Evolutionary conservation across 2,888 invertebrate genomes (phyloP).

Genomic region (Coecobrya sp.): DNA sequence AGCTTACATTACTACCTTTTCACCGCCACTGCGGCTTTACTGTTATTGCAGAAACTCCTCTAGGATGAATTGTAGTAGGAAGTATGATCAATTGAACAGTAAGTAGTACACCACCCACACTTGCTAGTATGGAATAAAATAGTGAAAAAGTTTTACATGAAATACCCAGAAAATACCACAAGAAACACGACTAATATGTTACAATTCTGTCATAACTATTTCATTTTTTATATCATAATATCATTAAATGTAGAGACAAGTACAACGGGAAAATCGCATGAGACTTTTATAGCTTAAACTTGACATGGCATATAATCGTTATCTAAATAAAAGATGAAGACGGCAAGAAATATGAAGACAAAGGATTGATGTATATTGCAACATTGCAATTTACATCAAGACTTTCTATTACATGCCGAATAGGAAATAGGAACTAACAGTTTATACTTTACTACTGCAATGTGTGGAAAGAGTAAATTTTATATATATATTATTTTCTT

Average conservation of each 20-base stretch:
- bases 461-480: not conserved
- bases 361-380: not conserved
- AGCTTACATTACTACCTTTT: no score
- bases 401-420: not conserved
- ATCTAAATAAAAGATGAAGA: not conserved
- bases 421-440: not conserved
- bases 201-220: not conserved
- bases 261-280: conserved; percentile 21
- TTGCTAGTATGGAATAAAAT: no score
- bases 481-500: no score
- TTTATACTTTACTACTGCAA: not conserved
- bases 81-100: no score
- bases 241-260: not conserved
- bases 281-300: not conserved
- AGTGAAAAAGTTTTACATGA: no score
- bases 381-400: not conserved
- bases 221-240: conserved; percentile 18
- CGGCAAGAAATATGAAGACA: not conserved
- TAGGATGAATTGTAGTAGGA: no score
- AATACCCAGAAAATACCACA: no score
- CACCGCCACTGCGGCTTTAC: no score
- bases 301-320: not conserved
- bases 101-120: no score
- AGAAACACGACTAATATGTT: no score
- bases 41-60: no score